Percentiles rank a stretch among this genome's conserved stretches.
These are phyloP conservation scores for Nesoenas mayeri DNA, from an alignment of 2,113 vertebrate species.

Conservation along the genomic window DNA sequence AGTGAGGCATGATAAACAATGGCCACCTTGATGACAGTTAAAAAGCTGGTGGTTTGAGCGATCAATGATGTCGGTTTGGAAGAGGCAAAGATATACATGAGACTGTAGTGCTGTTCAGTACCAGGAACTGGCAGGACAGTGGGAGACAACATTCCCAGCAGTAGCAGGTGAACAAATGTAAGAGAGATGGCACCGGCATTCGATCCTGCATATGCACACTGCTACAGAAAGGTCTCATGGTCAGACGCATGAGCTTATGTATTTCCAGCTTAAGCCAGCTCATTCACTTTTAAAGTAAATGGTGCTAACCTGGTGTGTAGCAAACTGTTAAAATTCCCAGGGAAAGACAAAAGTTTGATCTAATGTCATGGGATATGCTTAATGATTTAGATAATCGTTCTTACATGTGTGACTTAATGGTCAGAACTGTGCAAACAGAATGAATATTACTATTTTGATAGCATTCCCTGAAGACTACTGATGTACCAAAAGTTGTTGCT, in stretches of 20 bases:
- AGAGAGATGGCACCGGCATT: fast-evolving
- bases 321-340: background rate
- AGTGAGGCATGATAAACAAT: background rate
- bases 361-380: background rate
- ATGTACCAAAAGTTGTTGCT: background rate
- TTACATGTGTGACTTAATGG: background rate
- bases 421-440: background rate
- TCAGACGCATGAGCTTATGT: fast-evolving
- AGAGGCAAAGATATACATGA: background rate
- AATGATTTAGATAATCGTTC: background rate
- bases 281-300: background rate
- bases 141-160: background rate
- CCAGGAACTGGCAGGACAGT: background rate
- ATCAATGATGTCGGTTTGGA: background rate
- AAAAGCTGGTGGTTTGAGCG: background rate
- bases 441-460: background rate
- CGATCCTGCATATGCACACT: fast-evolving
- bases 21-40: background rate
- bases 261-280: background rate
- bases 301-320: background rate
- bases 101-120: background rate
- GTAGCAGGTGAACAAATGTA: background rate
- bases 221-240: fast-evolving
- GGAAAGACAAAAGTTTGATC: background rate
- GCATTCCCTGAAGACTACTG: background rate